phyloP scores from a whole-genome alignment of 2,113 vertebrate genomes.

The Archilochus colubris region DNA sequence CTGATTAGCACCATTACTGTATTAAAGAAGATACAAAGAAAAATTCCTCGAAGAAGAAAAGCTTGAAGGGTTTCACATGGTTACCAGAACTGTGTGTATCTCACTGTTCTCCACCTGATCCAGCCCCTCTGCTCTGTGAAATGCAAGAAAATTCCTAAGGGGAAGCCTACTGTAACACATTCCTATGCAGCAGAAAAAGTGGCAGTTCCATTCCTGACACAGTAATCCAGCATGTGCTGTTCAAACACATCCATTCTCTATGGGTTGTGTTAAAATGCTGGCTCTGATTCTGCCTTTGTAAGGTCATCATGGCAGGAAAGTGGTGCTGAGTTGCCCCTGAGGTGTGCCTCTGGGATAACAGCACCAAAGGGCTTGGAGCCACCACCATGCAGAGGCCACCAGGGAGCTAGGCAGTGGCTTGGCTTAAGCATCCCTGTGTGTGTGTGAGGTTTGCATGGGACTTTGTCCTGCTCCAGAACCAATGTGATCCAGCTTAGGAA shows the following conservation, averaged over 20 bases:
- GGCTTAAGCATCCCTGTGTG: accelerated
- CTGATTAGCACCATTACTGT: not conserved
- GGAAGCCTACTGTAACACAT: accelerated
- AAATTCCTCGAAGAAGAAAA: not conserved
- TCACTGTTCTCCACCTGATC: not conserved
- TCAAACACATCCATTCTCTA: not conserved
- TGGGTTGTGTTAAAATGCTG: not conserved
- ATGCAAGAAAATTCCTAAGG: not conserved
- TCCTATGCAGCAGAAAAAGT: not conserved
- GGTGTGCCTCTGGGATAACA: not conserved
- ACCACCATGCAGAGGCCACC: not conserved
- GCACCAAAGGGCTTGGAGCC: not conserved
- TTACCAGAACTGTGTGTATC: not conserved
- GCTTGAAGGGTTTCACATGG: accelerated
- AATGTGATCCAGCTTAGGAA: accelerated
- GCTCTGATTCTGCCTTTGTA: not conserved
- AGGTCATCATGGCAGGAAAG: not conserved
- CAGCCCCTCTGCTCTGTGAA: not conserved
- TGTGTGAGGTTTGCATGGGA: not conserved
- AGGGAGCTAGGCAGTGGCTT: not conserved
- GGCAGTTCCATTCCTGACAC: not conserved
- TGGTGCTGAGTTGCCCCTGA: accelerated
- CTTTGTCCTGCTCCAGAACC: not conserved
- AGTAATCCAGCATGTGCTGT: accelerated
- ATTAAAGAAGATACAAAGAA: not conserved